A percentile compares a stretch with the other conserved stretches of the same genome.
Conservation (phyloP, 1,140 invertebrate genomes). For the Aculops lycopersici region DNA sequence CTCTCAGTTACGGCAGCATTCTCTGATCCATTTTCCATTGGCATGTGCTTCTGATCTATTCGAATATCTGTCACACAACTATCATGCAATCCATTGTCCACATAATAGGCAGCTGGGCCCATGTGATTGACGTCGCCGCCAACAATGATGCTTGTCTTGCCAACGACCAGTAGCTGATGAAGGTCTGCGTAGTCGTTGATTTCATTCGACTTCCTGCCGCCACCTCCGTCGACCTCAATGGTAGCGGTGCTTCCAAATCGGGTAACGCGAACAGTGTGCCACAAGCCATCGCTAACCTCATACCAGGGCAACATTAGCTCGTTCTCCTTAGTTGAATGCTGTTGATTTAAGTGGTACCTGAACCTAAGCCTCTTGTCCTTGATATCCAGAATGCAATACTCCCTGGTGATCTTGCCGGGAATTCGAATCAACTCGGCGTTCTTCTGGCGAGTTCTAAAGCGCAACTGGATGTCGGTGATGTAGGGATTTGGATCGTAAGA, state of each 20-base stretch:
- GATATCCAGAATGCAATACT: conserved; percentile 73
- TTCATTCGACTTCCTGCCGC: conserved; percentile 72
- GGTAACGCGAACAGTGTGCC: conserved; percentile 52
- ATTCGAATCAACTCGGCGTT: conserved; percentile 67
- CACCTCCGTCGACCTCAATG: conserved; percentile 66
- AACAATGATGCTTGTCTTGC: conserved; percentile 58
- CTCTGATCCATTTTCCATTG: conserved; percentile 69
- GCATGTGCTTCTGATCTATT: conserved; percentile 61
- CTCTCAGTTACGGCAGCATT: conserved; percentile 75
- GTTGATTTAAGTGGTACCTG: conserved; percentile 63
- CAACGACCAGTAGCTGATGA: conserved; percentile 61
- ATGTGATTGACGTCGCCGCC: conserved; percentile 80
- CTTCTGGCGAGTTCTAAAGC: conserved; percentile 64
- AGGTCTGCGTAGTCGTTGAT: conserved; percentile 63
- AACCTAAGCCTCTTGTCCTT: conserved; percentile 61
- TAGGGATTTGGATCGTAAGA: conserved; percentile 72
- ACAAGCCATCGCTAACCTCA: conserved; percentile 72
- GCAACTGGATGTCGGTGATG: conserved; percentile 56
- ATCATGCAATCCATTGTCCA: conserved; percentile 77
- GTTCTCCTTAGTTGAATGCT: conserved; percentile 42
- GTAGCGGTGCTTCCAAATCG: conserved; percentile 75
- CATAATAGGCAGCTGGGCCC: conserved; percentile 35
- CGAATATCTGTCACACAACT: conserved; percentile 57
- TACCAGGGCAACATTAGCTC: conserved; percentile 63
- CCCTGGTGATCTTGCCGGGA: conserved; percentile 66